Conservation (phyloP, 1,140 invertebrate species). For the Lasioglossum albipes region DNA sequence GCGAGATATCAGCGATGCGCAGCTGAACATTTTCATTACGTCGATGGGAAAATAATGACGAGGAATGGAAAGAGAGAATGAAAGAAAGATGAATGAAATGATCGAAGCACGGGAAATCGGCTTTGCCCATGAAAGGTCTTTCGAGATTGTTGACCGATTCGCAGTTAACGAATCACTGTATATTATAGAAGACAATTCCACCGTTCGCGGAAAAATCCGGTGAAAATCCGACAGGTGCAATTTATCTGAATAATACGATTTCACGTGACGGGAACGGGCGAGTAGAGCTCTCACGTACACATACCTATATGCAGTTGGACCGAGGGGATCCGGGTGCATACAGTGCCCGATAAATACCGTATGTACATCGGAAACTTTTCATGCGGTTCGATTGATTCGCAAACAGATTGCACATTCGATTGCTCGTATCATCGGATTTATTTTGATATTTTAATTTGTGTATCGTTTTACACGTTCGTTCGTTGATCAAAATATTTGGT, state of each 20-base stretch:
- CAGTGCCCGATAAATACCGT: conserved; percentile 74
- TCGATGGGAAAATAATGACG: conserved; percentile 51
- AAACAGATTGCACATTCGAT: no score
- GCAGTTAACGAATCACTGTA: conserved; percentile 58
- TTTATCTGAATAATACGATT: conserved; percentile 72
- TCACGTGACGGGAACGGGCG: conserved; percentile 58
- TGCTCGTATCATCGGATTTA: no score
- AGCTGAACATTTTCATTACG: conserved; percentile 40
- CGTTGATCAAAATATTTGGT: no score
- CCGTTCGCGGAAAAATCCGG: conserved; percentile 56
- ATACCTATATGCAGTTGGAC: conserved; percentile 42
- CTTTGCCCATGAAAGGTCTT: conserved; percentile 40
- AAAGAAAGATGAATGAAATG: conserved; percentile 23
- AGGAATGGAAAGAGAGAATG: conserved; percentile 19
- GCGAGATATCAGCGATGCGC: conserved; percentile 21
- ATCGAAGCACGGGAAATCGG: no score
- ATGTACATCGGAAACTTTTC: conserved; percentile 55
- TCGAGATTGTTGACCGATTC: conserved; percentile 27
- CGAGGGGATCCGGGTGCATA: conserved; percentile 48
- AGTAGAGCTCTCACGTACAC: no score
- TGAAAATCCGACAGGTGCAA: conserved; percentile 64
- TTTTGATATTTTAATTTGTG: no score
- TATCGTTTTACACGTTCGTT: no score
- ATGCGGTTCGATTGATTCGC: no score
- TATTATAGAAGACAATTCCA: conserved; percentile 68